Evolutionary conservation across 2,113 vertebrate species (phyloP).

Genomic region (Acrocephalus arundinaceus): DNA sequence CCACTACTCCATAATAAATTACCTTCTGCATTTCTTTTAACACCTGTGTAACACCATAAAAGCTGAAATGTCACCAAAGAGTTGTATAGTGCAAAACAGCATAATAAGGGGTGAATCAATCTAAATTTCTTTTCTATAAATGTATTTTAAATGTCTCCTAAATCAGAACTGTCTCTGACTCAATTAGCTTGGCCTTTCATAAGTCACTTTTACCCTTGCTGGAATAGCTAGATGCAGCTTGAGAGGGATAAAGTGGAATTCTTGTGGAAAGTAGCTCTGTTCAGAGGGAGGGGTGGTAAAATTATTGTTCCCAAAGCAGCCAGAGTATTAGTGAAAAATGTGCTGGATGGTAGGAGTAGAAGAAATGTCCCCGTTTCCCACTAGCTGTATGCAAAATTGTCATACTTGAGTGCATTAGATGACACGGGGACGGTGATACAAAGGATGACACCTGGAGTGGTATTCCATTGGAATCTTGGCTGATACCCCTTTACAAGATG

Average conservation of each 20-base stretch:
- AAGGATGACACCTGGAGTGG: neutral
- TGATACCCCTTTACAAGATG: neutral
- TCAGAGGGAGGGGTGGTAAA: neutral
- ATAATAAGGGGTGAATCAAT: neutral
- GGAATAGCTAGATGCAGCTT: neutral
- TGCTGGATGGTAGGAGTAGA: neutral
- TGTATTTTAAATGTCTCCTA: neutral
- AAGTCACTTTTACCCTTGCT: neutral
- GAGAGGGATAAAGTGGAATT: neutral
- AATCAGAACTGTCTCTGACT: neutral
- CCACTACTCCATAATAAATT: neutral
- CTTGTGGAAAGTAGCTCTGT: neutral
- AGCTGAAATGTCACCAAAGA: neutral
- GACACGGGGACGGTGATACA: neutral
- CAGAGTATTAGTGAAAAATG: neutral
- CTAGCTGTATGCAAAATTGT: neutral
- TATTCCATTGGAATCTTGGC: neutral
- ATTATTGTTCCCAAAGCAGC: neutral
- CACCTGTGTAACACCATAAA: neutral
- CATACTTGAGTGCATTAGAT: neutral
- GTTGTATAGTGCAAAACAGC: neutral
- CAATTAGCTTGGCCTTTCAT: constrained; percentile 1
- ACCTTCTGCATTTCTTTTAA: neutral
- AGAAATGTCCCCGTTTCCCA: neutral
- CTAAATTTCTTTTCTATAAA: neutral